Evolutionary conservation across 2,888 invertebrate genomes (phyloP).

Genomic region (Heliothis peltigera): DNA sequence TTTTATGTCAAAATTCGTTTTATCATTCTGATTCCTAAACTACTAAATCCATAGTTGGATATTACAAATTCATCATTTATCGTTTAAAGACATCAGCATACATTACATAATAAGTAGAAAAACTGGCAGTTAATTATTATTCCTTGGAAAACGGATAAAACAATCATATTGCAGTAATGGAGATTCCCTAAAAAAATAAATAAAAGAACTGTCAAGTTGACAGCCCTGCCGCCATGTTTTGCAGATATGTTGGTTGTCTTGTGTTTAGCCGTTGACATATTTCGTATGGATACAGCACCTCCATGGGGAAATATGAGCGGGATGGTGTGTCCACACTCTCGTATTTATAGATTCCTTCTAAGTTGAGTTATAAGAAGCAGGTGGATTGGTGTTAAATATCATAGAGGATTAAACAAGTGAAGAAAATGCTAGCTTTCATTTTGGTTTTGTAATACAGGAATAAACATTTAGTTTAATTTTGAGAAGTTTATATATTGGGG

Average conservation of each 20-base stretch:
- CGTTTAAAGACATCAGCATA: too few species aligned
- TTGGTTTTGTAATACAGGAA: neutral
- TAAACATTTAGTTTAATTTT: too few species aligned
- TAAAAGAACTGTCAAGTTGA: neutral
- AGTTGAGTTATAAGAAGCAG: conserved; percentile 31
- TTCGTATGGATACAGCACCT: conserved; percentile 57
- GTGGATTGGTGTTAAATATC: conserved; percentile 32
- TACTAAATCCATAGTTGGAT: too few species aligned
- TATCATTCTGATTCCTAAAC: too few species aligned
- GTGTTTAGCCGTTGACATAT: conserved; percentile 65
- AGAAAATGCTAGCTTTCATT: conserved; percentile 5
- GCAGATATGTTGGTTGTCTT: conserved; percentile 64
- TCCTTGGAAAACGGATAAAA: neutral
- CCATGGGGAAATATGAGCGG: conserved; percentile 58
- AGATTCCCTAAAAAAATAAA: neutral
- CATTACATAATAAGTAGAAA: too few species aligned
- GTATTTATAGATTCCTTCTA: conserved; percentile 40
- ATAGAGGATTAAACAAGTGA: conserved; percentile 1
- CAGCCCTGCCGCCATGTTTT: conserved; percentile 57
- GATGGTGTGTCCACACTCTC: conserved; percentile 9
- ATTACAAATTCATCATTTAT: too few species aligned
- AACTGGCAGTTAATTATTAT: neutral
- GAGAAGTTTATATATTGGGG: too few species aligned
- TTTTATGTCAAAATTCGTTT: too few species aligned
- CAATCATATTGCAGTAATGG: neutral